Conservation (phyloP, 2,113 vertebrate genomes). For the Thamnaconus septentrionalis region DNA sequence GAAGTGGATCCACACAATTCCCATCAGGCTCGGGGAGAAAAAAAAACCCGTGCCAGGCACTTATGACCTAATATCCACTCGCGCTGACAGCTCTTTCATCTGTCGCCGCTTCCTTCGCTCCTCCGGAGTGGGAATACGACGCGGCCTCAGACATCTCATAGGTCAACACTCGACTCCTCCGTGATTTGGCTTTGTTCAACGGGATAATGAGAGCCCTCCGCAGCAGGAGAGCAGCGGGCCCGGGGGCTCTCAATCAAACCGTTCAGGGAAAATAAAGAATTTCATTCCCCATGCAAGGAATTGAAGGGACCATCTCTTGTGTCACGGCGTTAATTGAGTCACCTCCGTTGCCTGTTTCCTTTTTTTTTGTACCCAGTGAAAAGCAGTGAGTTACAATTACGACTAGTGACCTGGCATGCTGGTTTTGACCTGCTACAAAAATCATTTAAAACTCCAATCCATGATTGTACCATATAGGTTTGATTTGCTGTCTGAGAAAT, state of each 20-base stretch:
- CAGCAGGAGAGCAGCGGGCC: constrained; percentile 35
- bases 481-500: too few species aligned
- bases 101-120: constrained; percentile 2
- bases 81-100: constrained; percentile 1
- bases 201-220: constrained; percentile 20
- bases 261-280: constrained; percentile 26
- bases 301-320: constrained; percentile 21
- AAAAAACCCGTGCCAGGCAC: too few species aligned
- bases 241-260: constrained; percentile 23
- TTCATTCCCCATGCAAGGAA: constrained; percentile 18
- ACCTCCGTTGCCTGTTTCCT: constrained; percentile 14
- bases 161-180: neutral
- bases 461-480: too few species aligned
- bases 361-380: constrained; percentile 13
- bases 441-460: constrained; percentile 2
- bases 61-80: neutral
- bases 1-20: too few species aligned
- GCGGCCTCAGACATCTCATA: neutral
- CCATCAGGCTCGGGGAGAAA: too few species aligned
- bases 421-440: constrained; percentile 11
- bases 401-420: constrained; percentile 17
- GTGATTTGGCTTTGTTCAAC: constrained; percentile 38
- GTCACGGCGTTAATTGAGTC: constrained; percentile 56
- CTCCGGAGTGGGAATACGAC: neutral
- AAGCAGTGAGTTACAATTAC: constrained; percentile 7